Evolutionary conservation across 2,113 vertebrate genomes (phyloP).

Genomic region (Mesocricetus auratus): DNA sequence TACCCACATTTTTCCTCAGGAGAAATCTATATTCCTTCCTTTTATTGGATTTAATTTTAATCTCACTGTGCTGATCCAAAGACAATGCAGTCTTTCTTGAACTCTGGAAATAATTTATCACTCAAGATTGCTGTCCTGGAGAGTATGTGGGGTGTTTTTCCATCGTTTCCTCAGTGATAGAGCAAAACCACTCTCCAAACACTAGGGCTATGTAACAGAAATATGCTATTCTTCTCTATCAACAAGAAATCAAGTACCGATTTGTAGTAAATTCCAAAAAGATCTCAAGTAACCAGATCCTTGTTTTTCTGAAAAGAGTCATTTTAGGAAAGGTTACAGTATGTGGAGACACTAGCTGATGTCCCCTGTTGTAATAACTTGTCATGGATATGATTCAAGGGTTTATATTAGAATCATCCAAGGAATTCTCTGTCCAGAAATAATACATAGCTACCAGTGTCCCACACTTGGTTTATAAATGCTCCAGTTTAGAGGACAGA

Average conservation of each 20-base stretch:
- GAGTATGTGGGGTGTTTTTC: neutral
- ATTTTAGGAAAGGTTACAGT: neutral
- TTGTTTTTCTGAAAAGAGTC: neutral
- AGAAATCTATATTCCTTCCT: conserved; percentile 13
- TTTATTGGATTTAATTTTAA: conserved; percentile 55
- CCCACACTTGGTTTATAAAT: neutral
- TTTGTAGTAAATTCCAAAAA: neutral
- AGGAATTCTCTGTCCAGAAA: neutral
- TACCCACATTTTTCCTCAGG: neutral
- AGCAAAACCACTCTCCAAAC: neutral
- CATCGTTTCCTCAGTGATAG: neutral
- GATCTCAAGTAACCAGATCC: neutral
- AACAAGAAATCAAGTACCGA: neutral
- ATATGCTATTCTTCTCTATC: neutral
- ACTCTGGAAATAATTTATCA: conserved; percentile 36
- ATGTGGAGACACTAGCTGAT: neutral
- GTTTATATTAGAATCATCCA: neutral
- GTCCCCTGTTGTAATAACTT: neutral
- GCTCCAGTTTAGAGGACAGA: neutral
- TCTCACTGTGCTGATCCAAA: conserved; percentile 23
- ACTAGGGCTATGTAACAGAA: neutral
- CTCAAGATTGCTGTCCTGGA: neutral
- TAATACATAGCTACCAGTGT: neutral
- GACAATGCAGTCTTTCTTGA: neutral
- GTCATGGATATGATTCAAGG: neutral